phyloP scores from a whole-genome alignment of 2,888 invertebrate species.

The Drosophila formosana region DNA sequence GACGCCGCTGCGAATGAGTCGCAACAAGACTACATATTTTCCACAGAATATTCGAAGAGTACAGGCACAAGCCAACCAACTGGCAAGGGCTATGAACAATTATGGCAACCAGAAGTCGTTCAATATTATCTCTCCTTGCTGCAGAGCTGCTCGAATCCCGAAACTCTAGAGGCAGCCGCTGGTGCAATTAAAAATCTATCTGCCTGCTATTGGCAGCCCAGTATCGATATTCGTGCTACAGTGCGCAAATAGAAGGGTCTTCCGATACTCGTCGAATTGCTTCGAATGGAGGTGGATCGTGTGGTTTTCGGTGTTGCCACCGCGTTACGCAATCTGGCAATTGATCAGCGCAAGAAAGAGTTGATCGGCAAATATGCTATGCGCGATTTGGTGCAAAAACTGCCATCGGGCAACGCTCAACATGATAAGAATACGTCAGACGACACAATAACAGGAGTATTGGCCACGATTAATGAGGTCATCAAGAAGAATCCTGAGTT shows the following conservation, averaged over 20 bases:
- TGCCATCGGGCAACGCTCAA: slow-evolving; percentile 95
- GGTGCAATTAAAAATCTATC: slow-evolving; percentile 99
- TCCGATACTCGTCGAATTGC: slow-evolving; percentile 97
- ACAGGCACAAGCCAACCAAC: slow-evolving; percentile 87
- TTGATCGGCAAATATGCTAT: slow-evolving; percentile 99
- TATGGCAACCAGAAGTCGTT: slow-evolving; percentile 96
- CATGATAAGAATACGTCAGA: slow-evolving; percentile 96
- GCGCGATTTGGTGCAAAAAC: slow-evolving; percentile 97
- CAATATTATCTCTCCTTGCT: slow-evolving; percentile 95
- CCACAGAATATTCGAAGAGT: slow-evolving; percentile 83
- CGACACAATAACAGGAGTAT: slow-evolving; percentile 98
- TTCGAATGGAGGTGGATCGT: slow-evolving; percentile 97
- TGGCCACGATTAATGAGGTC: slow-evolving; percentile 98
- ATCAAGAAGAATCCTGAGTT: slow-evolving; percentile 98
- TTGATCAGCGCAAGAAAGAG: slow-evolving; percentile 99
- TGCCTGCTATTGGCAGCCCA: slow-evolving; percentile 99
- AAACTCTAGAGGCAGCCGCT: slow-evolving; percentile 99
- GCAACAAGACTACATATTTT: slow-evolving; percentile 83
- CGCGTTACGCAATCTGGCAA: slow-evolving; percentile 97
- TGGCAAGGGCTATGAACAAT: slow-evolving; percentile 91
- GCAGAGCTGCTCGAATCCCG: slow-evolving; percentile 98
- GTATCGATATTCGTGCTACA: slow-evolving; percentile 96
- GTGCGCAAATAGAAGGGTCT: slow-evolving; percentile 98
- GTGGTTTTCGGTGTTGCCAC: slow-evolving; percentile 99
- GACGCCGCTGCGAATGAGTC: slow-evolving; percentile 86